Evolutionary conservation across 2,797 vertebrate species (phyloP).

Genomic region (Holocentrus rufus): DNA sequence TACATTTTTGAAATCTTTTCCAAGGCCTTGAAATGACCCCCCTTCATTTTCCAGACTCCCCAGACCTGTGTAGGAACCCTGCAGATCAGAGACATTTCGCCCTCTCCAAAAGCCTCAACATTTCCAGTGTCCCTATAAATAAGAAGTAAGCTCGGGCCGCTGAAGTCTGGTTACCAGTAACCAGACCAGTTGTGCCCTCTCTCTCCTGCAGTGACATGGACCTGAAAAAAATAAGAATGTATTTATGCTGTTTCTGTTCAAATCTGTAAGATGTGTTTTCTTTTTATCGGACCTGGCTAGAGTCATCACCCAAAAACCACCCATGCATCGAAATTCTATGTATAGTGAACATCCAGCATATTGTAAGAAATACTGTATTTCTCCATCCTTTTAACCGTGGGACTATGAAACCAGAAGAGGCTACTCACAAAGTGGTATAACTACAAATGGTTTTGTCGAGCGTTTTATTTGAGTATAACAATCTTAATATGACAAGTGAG

Average conservation of each 20-base stretch:
- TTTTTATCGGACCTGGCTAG: conserved; percentile 17
- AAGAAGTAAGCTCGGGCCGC: conserved; percentile 2
- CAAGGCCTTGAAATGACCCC: conserved; percentile 27
- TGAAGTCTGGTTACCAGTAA: background rate
- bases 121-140: background rate
- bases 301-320: conserved; percentile 41
- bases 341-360: conserved; percentile 45
- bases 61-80: conserved; percentile 35
- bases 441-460: background rate
- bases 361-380: background rate
- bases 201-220: conserved; percentile 60
- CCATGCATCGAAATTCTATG: conserved; percentile 41
- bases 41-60: conserved; percentile 8
- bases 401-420: conserved; percentile 41
- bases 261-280: conserved; percentile 36
- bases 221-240: conserved; percentile 69
- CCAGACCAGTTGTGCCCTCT: conserved; percentile 40
- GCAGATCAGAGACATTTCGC: background rate
- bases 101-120: conserved; percentile 17
- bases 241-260: conserved; percentile 61
- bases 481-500: conserved; percentile 36
- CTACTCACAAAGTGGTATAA: conserved; percentile 1
- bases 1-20: conserved; percentile 21
- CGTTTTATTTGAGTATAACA: conserved; percentile 30
- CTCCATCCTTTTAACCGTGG: conserved; percentile 48